A percentile compares a stretch with the other conserved stretches of the same genome.
phyloP scores from a whole-genome alignment of 2,888 invertebrate genomes.

The Cosmorhoe ocellata region DNA sequence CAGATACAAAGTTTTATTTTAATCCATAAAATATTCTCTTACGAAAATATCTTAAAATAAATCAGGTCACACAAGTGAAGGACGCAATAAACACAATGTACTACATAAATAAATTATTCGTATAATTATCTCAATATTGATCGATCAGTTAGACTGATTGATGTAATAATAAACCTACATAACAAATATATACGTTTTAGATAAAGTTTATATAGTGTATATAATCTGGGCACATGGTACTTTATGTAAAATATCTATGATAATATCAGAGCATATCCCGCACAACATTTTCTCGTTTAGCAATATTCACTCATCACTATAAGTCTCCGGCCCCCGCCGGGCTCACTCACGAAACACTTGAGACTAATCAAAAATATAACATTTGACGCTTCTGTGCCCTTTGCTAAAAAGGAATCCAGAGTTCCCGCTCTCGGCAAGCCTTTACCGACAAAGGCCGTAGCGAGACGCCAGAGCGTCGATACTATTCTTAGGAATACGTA shows the following conservation, averaged over 20 bases:
- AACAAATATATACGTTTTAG: slow-evolving; percentile 31
- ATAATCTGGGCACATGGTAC: slow-evolving; percentile 55
- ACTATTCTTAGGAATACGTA: neutral
- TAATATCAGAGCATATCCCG: slow-evolving; percentile 48
- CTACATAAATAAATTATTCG: slow-evolving; percentile 53
- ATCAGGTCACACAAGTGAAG: slow-evolving; percentile 81
- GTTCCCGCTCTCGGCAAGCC: slow-evolving; percentile 46
- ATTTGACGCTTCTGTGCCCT: slow-evolving; percentile 23
- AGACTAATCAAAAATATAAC: slow-evolving; percentile 19
- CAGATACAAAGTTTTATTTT: slow-evolving; percentile 3
- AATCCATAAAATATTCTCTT: slow-evolving; percentile 47
- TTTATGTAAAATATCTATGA: slow-evolving; percentile 59
- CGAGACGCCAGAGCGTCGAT: slow-evolving; percentile 10
- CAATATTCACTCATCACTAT: slow-evolving; percentile 36
- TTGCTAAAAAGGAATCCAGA: slow-evolving; percentile 52
- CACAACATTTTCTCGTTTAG: slow-evolving; percentile 35
- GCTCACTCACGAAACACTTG: slow-evolving; percentile 19
- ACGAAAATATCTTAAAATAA: slow-evolving; percentile 77
- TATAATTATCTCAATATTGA: slow-evolving; percentile 45
- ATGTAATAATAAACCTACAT: slow-evolving; percentile 41
- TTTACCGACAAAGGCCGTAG: slow-evolving; percentile 32
- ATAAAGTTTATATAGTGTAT: slow-evolving; percentile 28
- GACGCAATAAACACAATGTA: slow-evolving; percentile 57
- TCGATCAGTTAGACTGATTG: slow-evolving; percentile 54
- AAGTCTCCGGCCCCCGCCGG: slow-evolving; percentile 34